These are phyloP conservation scores for crab-eating macaque (Macaca fascicularis) DNA, from an alignment of 2,113 vertebrate species.

Conservation along the genomic window T2T-MFA8v1.1 NC_088380.1:70689001-70689500, in stretches of 20 bases:
- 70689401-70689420: slow-evolving; percentile 21
- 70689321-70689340: neutral
- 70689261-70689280: neutral
- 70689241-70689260: neutral
- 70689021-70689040: neutral
- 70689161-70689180: neutral
- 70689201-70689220: neutral
- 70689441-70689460: neutral
- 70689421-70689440: neutral
- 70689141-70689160: neutral
- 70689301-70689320: slow-evolving; percentile 42
- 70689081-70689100: neutral
- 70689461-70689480: slow-evolving; percentile 21
- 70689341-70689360: slow-evolving; percentile 17
- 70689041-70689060: neutral
- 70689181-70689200: neutral
- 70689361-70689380: neutral
- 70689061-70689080: neutral
- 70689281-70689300: neutral
- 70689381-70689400: neutral
- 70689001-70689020: neutral
- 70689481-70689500: slow-evolving; percentile 12
- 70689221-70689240: neutral
- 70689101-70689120: neutral
- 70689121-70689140: neutral